These are phyloP conservation scores for Macrobrachium rosenbergii DNA, from an alignment of 1,140 invertebrate genomes.

Conservation along the genomic window DNA sequence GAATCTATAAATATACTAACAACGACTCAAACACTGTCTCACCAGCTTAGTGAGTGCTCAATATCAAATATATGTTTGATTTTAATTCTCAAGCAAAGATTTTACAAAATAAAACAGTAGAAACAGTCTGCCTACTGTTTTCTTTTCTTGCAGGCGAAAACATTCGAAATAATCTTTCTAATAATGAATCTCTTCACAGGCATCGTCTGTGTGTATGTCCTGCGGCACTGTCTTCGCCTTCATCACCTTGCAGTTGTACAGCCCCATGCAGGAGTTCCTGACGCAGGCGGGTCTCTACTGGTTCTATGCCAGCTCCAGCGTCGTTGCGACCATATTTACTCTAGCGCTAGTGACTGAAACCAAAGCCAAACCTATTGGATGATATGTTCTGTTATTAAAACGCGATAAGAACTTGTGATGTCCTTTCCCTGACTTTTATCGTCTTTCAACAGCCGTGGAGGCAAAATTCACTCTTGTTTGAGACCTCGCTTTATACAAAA, in stretches of 20 bases:
- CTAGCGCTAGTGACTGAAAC: slow-evolving; percentile 33
- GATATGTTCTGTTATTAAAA: not conserved
- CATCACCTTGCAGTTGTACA: slow-evolving; percentile 37
- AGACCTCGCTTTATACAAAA: too few species aligned
- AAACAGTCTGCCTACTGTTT: not conserved
- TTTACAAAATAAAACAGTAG: not conserved
- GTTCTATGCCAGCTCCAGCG: slow-evolving; percentile 29
- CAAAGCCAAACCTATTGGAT: slow-evolving; percentile 44
- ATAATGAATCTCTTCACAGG: slow-evolving; percentile 4
- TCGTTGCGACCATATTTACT: slow-evolving; percentile 27
- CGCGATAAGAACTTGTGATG: too few species aligned
- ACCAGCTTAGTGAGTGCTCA: too few species aligned
- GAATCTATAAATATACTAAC: too few species aligned
- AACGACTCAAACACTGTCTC: too few species aligned
- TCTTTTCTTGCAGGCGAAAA: not conserved
- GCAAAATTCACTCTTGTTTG: too few species aligned
- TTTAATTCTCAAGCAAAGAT: too few species aligned
- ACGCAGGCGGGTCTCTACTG: slow-evolving; percentile 46
- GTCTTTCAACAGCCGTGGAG: too few species aligned
- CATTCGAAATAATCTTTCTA: not conserved
- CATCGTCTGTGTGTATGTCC: slow-evolving; percentile 49
- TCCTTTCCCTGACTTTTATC: too few species aligned
- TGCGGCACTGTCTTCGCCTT: slow-evolving; percentile 30
- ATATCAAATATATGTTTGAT: too few species aligned
- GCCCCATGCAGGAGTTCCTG: slow-evolving; percentile 28